Percentiles rank a stretch among this genome's conserved stretches.
Evolutionary conservation across 2,888 invertebrate species (phyloP).

Genomic region (Pseudoips prasinana): DNA sequence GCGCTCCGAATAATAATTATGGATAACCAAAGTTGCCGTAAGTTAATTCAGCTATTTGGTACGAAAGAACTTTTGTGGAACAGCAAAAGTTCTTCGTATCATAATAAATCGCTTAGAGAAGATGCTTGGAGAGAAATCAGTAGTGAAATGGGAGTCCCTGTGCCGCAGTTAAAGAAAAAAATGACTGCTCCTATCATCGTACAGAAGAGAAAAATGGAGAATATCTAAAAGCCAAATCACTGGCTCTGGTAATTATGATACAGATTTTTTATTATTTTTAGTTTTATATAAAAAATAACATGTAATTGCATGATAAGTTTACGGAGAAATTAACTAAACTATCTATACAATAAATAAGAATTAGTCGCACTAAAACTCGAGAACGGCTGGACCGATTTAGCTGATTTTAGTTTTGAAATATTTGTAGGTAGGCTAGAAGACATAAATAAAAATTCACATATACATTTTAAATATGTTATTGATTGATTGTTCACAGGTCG

Average conservation of each 20-base stretch:
- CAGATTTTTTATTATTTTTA: neutral
- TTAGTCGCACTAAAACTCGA: too few species aligned
- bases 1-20: slow-evolving; percentile 2
- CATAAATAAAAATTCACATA: slow-evolving; percentile 13
- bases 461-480: slow-evolving; percentile 11
- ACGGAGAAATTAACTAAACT: slow-evolving; percentile 7
- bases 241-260: slow-evolving; percentile 8
- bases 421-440: slow-evolving; percentile 6
- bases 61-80: slow-evolving; percentile 16
- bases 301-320: slow-evolving; percentile 6
- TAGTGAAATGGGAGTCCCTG: slow-evolving; percentile 12
- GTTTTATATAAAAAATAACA: neutral
- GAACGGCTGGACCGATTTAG: too few species aligned
- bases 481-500: slow-evolving; percentile 17
- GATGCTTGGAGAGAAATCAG: slow-evolving; percentile 17
- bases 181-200: slow-evolving; percentile 13
- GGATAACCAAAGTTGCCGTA: too few species aligned
- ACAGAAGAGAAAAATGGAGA: slow-evolving; percentile 15
- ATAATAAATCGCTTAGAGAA: slow-evolving; percentile 17
- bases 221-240: slow-evolving; percentile 12
- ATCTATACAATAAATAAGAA: neutral
- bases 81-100: too few species aligned
- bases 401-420: neutral
- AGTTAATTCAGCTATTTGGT: slow-evolving; percentile 18
- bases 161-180: slow-evolving; percentile 16